Evolutionary conservation across 2,888 invertebrate genomes (phyloP), one percentile per base, ranked within the genome.

Genomic region (Drosophila melanosoma): DNA sequence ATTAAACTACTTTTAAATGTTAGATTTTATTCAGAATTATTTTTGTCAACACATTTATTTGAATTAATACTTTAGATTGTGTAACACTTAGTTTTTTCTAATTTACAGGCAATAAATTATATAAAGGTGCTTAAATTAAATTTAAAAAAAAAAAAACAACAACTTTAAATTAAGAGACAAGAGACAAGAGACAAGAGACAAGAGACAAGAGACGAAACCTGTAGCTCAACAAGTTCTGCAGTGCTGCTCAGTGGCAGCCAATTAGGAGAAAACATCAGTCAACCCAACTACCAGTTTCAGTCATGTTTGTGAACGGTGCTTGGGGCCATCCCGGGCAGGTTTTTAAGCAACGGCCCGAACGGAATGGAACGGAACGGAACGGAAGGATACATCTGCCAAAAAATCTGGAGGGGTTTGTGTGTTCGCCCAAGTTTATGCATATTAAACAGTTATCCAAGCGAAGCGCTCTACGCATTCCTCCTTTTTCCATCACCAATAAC

Each of bases 391-490:
- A 67, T 56, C 70, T 57, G 58, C 61, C 63, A 51, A 80, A 80
- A 80, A 79, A 61, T 71, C n/a, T 62, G 62, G 51, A 60, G 67
- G 33, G 63, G 49, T 26, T 26, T 26, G 26, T 51, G 33, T 12
- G 65, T 49, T 72, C 65, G 71, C 72, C 72, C 74, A 83, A 83
- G 73, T 89, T 90, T 82, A 81, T 89, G 89, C 87, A 87, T 87
- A 90, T 90, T 90, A 87, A 85, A 85, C 89, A 85, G 87, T 75
- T 85, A 89, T 76, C 69, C 82, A 74, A 75, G 87, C 82, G 80
- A 69, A 42, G 15, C 32, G 42, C 23, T 64, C 59, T 36, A 45
- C 36, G 40, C 40, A 42, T 33, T 26, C 15, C n/a, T 29, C 26
- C 15, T 7, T 11, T 38, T 11, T 38, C 29, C 17, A 32, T 20